Evolutionary conservation across 2,888 invertebrate genomes (phyloP).

Genomic region (Melangyna quadrimaculata): DNA sequence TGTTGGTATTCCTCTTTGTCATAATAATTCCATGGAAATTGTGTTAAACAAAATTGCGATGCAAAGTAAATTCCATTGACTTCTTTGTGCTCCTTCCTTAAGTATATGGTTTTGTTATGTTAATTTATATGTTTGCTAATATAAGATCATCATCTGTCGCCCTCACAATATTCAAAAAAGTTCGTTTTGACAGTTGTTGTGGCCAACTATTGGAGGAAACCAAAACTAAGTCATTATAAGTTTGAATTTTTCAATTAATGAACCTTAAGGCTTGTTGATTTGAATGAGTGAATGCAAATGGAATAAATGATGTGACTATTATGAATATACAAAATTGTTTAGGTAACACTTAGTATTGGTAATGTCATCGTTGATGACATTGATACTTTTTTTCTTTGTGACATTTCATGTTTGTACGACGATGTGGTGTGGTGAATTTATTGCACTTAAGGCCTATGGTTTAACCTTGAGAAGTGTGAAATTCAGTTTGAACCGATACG

Average conservation of each 20-base stretch:
- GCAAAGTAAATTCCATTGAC: constrained; percentile 12
- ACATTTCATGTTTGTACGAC: background rate
- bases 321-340: background rate
- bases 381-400: background rate
- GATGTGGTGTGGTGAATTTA: background rate
- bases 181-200: background rate
- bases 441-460: background rate
- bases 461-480: background rate
- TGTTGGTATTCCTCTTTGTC: background rate
- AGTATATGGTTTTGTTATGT: background rate
- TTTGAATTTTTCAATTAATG: background rate
- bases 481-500: background rate
- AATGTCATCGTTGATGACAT: background rate
- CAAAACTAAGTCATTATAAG: background rate
- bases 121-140: background rate
- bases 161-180: background rate
- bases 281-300: background rate
- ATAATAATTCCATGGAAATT: background rate
- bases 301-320: background rate
- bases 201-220: background rate
- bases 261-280: background rate
- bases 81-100: background rate
- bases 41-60: constrained; percentile 1
- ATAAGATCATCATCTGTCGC: background rate
- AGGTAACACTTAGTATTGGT: background rate